Percentiles rank a stretch among this genome's conserved stretches.
Evolutionary conservation across 2,113 vertebrate genomes (phyloP).

Genomic region (Phylloscopus trochiloides): DNA sequence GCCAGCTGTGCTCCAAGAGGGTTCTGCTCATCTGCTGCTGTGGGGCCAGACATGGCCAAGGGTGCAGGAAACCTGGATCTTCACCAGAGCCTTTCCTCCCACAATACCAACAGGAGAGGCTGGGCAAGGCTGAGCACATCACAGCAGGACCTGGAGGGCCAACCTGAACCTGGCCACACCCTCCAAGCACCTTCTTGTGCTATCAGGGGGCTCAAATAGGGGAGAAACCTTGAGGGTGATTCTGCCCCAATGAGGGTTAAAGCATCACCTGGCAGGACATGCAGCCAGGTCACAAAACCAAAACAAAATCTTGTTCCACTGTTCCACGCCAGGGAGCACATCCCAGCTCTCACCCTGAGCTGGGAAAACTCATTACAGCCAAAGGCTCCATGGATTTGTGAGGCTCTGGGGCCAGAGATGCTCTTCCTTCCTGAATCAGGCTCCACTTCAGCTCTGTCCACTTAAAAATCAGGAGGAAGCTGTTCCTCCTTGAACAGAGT

Average conservation of each 20-base stretch:
- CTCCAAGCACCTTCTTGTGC: accelerated
- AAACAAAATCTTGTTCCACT: background rate
- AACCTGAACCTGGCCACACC: background rate
- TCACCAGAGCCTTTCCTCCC: background rate
- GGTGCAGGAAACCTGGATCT: background rate
- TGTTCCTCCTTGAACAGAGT: background rate
- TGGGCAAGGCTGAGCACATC: background rate
- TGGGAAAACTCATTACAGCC: background rate
- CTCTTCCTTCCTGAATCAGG: background rate
- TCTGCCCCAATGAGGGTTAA: background rate
- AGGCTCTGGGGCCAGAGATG: background rate
- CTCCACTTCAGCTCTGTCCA: background rate
- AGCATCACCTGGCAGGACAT: background rate
- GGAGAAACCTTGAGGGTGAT: background rate
- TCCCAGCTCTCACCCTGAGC: accelerated
- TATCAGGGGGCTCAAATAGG: background rate
- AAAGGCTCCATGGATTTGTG: accelerated
- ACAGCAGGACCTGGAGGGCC: background rate
- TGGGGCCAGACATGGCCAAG: background rate
- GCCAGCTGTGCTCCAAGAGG: background rate
- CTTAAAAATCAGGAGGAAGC: background rate
- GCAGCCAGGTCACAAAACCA: background rate
- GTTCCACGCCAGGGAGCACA: background rate
- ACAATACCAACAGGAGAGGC: accelerated
- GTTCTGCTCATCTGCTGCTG: background rate